Conservation (phyloP, 2,113 vertebrate species). For the Junco hyemalis region DNA sequence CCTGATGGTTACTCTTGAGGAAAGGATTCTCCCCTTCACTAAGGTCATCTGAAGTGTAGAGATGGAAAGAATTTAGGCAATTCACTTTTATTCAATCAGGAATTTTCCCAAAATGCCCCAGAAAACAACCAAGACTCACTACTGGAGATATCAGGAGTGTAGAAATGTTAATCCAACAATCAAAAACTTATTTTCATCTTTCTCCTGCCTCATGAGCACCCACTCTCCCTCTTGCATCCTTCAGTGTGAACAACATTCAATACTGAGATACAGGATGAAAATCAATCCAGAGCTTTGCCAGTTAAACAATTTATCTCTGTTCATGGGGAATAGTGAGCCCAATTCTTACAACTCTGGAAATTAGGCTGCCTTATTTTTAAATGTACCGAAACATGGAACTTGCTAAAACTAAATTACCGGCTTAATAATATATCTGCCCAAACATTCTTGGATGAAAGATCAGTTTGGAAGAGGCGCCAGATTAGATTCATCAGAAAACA, state of each 20-base stretch:
- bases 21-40: background rate
- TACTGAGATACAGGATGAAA: background rate
- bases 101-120: background rate
- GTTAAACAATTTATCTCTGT: conserved; percentile 5
- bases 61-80: background rate
- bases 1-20: background rate
- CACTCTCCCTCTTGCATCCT: background rate
- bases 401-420: conserved; percentile 24
- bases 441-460: conserved; percentile 41
- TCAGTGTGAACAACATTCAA: background rate
- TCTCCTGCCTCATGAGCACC: background rate
- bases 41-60: background rate
- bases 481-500: conserved; percentile 56
- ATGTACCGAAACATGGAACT: conserved; percentile 19
- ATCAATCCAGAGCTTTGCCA: background rate
- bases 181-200: background rate
- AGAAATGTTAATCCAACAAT: background rate
- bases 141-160: background rate
- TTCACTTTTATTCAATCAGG: background rate
- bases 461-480: background rate
- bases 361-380: background rate
- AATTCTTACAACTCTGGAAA: conserved; percentile 2
- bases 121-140: background rate
- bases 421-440: conserved; percentile 24
- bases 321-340: background rate